phyloP scores from a whole-genome alignment of 2,113 vertebrate genomes.

The Apteryx mantelli region DNA sequence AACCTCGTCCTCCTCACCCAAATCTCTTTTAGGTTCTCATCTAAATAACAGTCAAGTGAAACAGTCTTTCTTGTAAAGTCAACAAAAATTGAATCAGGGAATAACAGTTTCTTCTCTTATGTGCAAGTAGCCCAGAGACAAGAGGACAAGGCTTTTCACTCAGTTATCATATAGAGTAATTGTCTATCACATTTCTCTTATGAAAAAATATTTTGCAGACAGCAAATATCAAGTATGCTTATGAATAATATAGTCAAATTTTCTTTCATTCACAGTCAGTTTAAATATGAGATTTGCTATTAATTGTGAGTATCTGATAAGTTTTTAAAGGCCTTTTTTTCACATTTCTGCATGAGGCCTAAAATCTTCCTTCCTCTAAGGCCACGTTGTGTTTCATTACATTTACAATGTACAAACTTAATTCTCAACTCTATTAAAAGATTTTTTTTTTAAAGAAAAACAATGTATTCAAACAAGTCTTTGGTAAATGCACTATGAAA shows the following conservation, averaged over 20 bases:
- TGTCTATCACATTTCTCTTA: not conserved
- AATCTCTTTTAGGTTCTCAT: not conserved
- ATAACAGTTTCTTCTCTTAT: not conserved
- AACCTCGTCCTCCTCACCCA: not conserved
- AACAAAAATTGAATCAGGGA: not conserved
- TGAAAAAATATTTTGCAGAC: not conserved
- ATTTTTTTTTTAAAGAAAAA: not conserved
- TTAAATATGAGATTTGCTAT: not conserved
- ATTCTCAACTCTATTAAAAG: not conserved
- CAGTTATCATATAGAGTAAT: not conserved
- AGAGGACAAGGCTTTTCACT: not conserved
- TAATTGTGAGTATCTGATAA: not conserved
- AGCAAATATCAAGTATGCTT: not conserved
- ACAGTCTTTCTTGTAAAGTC: not conserved
- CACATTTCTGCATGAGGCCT: not conserved
- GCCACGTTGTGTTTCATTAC: not conserved
- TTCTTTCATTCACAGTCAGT: not conserved
- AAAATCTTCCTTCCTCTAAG: not conserved
- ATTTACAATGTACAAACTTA: not conserved
- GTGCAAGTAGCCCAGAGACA: not conserved
- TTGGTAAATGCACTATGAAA: not conserved
- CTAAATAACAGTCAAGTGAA: not conserved
- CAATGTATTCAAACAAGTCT: not conserved
- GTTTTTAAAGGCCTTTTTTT: not conserved
- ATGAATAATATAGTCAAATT: not conserved